Base-by-base conservation (phyloP, 2,113 vertebrate species). In the Lophius piscatorius region DNA sequence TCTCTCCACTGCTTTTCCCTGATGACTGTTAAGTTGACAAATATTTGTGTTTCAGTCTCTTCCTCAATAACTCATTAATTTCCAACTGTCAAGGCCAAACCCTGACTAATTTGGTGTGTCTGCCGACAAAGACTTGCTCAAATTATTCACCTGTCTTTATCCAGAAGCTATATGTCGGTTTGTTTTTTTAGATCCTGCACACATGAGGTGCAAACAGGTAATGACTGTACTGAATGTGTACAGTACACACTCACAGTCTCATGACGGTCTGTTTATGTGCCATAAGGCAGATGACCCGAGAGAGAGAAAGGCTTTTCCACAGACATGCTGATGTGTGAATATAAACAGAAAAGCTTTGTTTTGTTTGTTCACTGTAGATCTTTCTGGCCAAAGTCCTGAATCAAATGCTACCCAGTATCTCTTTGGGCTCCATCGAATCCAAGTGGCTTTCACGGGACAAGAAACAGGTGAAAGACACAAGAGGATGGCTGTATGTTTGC, bases 361-460 rank as follows among this genome's bases (percentile, higher is more conserved):
- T 44, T 59, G 9, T 40, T 48, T 26, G 36, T 67, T 62, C 5
- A 3, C 36, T 57, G 35, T 77, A 98, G 97, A 89, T 98, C 82
- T 94, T 98, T 26, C 48, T 95, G 34, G 95, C 94, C 0, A 98
- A 96, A 90, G 68, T 98, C 20, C 87, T 98, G 73, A 95, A 93
- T 84, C 87, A 95, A 1, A 78, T 98, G 82, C 63, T 95, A 70
- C 97, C 97, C 22, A 95, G 93, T 62, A 50, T 98, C 42, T 70
- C 89, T 9, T 79, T 98, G 64, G 97, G 96, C 34, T 65, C 91
- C 0, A 95, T 99, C 5, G 94, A 98, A 11, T 88, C 95, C 62
- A 95, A 81, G 2, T 87, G 89, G 71, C 52, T 98, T 52, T 96
- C 96, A 42, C 89, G 95, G 65, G 94, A 97, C 80, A 90, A 92